These are phyloP conservation scores for Tachina fera DNA, from an alignment of 2,888 invertebrate species.

Conservation along the genomic window DNA sequence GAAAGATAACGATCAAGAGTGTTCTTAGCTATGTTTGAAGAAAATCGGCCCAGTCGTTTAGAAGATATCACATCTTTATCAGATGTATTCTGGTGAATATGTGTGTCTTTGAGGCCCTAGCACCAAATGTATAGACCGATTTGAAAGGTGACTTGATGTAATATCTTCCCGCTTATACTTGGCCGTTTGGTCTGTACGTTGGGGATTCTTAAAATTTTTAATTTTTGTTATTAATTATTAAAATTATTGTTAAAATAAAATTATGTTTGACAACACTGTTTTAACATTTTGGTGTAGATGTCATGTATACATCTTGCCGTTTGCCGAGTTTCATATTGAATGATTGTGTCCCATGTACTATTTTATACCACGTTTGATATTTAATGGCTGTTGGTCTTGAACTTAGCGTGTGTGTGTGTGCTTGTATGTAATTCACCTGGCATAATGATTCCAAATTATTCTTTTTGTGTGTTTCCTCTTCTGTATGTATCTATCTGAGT, in stretches of 20 bases:
- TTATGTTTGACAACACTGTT: slow-evolving; percentile 22
- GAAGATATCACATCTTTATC: no score
- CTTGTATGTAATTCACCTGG: slow-evolving; percentile 10
- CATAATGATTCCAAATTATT: slow-evolving; percentile 44
- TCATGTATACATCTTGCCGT: slow-evolving; percentile 45
- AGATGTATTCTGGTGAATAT: no score
- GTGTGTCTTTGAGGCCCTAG: no score
- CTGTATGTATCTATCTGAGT: slow-evolving; percentile 43
- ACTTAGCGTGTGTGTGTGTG: slow-evolving; percentile 18
- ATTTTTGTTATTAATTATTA: no score
- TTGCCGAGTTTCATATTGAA: slow-evolving; percentile 53
- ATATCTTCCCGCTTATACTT: no score
- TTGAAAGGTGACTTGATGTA: no score
- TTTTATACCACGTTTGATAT: slow-evolving; percentile 29
- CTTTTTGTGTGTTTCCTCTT: slow-evolving; percentile 55
- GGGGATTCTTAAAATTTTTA: no score
- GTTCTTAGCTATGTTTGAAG: no score
- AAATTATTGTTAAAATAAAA: not conserved
- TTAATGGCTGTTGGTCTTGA: slow-evolving; percentile 35
- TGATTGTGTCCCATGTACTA: slow-evolving; percentile 39
- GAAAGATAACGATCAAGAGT: no score
- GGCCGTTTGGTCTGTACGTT: no score
- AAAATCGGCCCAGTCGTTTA: no score
- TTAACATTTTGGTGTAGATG: slow-evolving; percentile 32
- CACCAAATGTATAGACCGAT: no score